Conservation (phyloP, 2,113 vertebrate genomes). For the Gasterosteus nipponicus region DNA sequence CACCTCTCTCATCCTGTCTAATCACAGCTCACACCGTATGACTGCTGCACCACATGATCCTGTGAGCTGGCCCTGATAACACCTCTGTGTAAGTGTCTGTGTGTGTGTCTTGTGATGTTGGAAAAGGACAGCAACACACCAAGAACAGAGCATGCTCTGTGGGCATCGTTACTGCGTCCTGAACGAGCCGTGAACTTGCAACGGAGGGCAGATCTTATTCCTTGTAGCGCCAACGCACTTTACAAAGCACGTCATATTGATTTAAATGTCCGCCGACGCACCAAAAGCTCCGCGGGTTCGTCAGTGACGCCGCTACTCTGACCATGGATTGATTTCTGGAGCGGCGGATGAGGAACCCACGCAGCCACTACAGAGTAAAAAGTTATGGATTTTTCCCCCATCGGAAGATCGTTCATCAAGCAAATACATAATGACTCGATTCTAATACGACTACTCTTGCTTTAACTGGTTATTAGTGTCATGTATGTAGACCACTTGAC, state of each 20-base stretch:
- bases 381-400: not conserved
- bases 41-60: not conserved
- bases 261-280: not conserved
- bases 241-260: not conserved
- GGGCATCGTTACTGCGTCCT: not conserved
- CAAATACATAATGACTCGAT: not conserved
- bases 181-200: not conserved
- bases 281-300: not conserved
- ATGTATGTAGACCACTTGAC: too few species aligned
- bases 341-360: not conserved
- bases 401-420: not conserved
- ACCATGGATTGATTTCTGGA: not conserved
- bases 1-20: slow-evolving; percentile 6
- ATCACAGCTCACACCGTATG: not conserved
- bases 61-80: slow-evolving; percentile 24
- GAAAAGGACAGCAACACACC: not conserved
- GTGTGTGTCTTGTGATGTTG: not conserved
- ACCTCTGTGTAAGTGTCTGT: not conserved
- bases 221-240: not conserved
- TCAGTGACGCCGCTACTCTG: not conserved
- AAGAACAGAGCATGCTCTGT: not conserved
- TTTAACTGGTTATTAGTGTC: too few species aligned
- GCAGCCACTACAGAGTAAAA: not conserved
- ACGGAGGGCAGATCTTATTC: slow-evolving; percentile 9
- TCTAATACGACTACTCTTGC: not conserved